These are phyloP conservation scores for Trachemys scripta DNA, from an alignment of 2,113 vertebrate species.

Conservation along the genomic window DNA sequence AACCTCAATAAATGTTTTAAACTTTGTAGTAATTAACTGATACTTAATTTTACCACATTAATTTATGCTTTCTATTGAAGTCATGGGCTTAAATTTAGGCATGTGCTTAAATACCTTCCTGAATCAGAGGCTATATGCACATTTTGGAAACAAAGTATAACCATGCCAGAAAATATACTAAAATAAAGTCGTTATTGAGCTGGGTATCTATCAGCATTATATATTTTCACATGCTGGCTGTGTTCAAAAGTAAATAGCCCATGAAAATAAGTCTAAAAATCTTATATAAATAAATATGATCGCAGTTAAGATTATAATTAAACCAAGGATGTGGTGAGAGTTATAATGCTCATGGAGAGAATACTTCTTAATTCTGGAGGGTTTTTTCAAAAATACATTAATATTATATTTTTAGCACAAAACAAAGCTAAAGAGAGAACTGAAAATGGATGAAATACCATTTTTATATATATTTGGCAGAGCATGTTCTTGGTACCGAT, in stretches of 20 bases:
- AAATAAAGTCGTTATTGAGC: background rate
- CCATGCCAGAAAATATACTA: background rate
- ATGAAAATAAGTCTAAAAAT: background rate
- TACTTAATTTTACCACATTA: conserved; percentile 62
- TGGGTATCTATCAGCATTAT: background rate
- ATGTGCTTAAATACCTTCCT: background rate
- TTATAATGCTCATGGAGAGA: background rate
- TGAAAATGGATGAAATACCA: background rate
- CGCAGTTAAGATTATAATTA: background rate
- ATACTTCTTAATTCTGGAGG: background rate
- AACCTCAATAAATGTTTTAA: conserved; percentile 65
- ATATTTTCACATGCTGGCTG: background rate
- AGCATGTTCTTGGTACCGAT: conserved; percentile 14
- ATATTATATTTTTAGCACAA: background rate
- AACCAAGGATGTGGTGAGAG: background rate
- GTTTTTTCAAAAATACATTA: background rate
- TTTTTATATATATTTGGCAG: background rate
- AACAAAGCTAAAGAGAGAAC: background rate
- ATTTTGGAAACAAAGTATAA: background rate
- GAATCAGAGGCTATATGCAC: background rate
- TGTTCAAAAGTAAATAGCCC: background rate
- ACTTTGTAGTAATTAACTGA: conserved; percentile 30
- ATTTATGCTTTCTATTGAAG: background rate
- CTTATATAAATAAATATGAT: background rate
- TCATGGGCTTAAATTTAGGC: background rate